Evolutionary conservation across 2,888 invertebrate genomes (phyloP).

Genomic region (Dasysyrphus tricinctus): DNA sequence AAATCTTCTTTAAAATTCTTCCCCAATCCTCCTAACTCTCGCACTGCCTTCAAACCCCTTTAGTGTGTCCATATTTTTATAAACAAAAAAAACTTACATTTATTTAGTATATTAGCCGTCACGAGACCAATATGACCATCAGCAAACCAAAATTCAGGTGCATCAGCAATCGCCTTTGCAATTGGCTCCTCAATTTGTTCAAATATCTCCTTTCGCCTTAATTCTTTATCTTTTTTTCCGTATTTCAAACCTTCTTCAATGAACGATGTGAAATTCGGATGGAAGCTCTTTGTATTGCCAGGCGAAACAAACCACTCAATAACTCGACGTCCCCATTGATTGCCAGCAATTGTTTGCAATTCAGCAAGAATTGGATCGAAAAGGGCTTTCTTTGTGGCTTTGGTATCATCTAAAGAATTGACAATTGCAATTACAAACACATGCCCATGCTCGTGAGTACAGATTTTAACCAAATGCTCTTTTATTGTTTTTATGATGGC

Average conservation of each 20-base stretch:
- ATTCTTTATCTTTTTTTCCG: slow-evolving; percentile 89
- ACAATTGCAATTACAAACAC: slow-evolving; percentile 91
- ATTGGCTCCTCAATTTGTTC: slow-evolving; percentile 87
- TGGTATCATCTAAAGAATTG: slow-evolving; percentile 96
- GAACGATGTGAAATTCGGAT: slow-evolving; percentile 90
- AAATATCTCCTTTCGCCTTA: slow-evolving; percentile 88
- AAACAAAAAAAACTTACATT: slow-evolving; percentile 84
- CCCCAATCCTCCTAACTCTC: too few species aligned
- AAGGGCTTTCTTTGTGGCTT: slow-evolving; percentile 92
- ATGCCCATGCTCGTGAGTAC: slow-evolving; percentile 94
- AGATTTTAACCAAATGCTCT: slow-evolving; percentile 90
- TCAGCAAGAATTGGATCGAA: slow-evolving; percentile 88
- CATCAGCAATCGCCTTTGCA: slow-evolving; percentile 85
- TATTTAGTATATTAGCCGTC: slow-evolving; percentile 88
- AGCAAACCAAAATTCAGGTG: slow-evolving; percentile 88
- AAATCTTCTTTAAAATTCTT: too few species aligned
- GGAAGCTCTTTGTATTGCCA: slow-evolving; percentile 91
- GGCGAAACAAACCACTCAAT: slow-evolving; percentile 94
- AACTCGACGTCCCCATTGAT: slow-evolving; percentile 93
- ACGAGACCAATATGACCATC: slow-evolving; percentile 88
- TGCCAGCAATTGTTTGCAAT: slow-evolving; percentile 88
- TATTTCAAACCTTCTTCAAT: slow-evolving; percentile 90
- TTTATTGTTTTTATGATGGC: slow-evolving; percentile 94
- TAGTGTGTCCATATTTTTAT: too few species aligned
- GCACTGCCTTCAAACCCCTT: too few species aligned